Evolutionary conservation across 53 echinoderm and acorn worm genomes (phyloP).

Genomic region (Mesocentrotus franciscanus): DNA sequence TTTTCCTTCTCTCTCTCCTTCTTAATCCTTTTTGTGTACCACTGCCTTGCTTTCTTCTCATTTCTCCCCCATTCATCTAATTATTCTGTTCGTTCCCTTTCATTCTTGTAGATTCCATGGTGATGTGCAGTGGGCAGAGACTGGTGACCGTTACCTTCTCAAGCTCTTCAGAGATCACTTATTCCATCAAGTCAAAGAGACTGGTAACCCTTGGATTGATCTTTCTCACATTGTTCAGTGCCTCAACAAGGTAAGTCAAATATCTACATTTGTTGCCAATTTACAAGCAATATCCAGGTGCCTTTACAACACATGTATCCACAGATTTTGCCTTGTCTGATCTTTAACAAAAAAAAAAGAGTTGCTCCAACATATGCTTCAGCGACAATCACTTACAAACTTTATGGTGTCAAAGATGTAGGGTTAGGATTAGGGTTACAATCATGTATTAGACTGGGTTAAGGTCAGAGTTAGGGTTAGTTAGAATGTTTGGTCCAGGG

Average conservation of each 20-base stretch:
- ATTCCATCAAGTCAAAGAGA: constrained; percentile 90
- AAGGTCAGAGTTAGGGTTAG: no score
- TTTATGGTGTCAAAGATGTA: no score
- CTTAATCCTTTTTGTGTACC: constrained; percentile 54
- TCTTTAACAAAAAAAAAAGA: no score
- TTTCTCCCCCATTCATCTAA: background rate
- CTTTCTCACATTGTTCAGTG: constrained; percentile 97
- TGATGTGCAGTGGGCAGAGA: constrained; percentile 96
- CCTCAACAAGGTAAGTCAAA: constrained; percentile 86
- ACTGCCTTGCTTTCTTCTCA: background rate
- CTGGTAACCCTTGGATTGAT: constrained; percentile 92
- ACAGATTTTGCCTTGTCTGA: no score
- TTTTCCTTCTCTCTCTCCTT: constrained; percentile 71
- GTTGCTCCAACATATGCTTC: no score
- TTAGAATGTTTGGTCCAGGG: no score
- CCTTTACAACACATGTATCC: no score
- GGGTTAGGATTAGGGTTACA: no score
- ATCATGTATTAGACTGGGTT: no score
- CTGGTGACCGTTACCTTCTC: constrained; percentile 95
- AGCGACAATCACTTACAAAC: no score
- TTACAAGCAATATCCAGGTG: no score
- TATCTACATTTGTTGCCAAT: background rate
- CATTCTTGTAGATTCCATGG: constrained; percentile 81
- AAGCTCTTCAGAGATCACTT: constrained; percentile 95
- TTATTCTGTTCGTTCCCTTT: background rate